Base-by-base conservation (phyloP, 2,888 invertebrate genomes). In the Catocala fraxini region DNA sequence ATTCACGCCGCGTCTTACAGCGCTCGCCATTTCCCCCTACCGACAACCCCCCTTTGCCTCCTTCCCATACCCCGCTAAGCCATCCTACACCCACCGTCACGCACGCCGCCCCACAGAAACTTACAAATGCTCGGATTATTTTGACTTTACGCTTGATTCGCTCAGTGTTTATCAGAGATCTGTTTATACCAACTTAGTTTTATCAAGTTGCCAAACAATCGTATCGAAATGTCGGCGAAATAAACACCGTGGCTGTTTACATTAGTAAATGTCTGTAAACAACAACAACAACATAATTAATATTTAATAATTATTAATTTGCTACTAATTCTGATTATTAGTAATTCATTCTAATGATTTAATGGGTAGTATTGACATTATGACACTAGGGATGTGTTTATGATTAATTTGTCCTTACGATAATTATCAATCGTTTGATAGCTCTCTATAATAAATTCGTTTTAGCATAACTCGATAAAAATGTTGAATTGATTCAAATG, bases 1-100 rank as follows among this genome's bases (percentile, higher is more conserved):
- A 93, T 93, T 93, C 93, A 93, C 91, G 86, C 85, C 85, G 86
- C 86, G 86, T 89, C 91, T 90, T 89, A 83, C 86, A 78, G 74
- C 83, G 83, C 82, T 84, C 78, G 54, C 77, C 77, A 57, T 75
- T 74, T 65, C 71, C 65, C 73, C 70, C 69, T 57, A 59, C 63
- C 63, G 51, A 62, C 67, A 63, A 63, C 59, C 70, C 55, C 60
- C 51, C 63, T 25, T 12, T 61, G 49, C 49, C 47, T 45, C 59
- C 59, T 47, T 56, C 55, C 62, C 68, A 46, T 13, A 51, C 51
- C 53, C 58, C 55, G 33, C 53, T 57, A 58, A 52, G 55, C 52
- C 63, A 39, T 39, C 71, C 60, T 52, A 55, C 80, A 58, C 79
- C 79, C 70, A 73, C 68, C 63, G 56, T 58, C 73, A 73, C 73